A percentile compares a stretch with the other conserved stretches of the same genome.
Evolutionary conservation across 2,113 vertebrate species (phyloP).

Genomic region (Thalassarche chlororhynchos): DNA sequence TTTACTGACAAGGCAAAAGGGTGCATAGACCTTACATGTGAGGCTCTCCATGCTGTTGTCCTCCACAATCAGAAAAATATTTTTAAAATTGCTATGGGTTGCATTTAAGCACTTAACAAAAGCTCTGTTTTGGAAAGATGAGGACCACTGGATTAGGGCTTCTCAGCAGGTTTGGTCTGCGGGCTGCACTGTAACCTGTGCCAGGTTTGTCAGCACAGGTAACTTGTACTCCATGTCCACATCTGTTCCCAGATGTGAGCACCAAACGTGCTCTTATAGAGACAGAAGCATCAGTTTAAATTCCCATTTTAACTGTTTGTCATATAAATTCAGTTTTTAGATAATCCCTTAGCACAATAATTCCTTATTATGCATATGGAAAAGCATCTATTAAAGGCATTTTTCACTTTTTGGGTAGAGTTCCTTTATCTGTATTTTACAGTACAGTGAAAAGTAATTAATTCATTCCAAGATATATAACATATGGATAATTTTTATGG

Average conservation of each 20-base stretch:
- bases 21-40: fast-evolving
- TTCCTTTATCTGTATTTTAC: constrained; percentile 55
- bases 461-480: constrained; percentile 33
- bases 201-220: not conserved
- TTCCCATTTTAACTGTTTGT: not conserved
- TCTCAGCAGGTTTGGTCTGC: not conserved
- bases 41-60: not conserved
- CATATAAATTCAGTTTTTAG: constrained; percentile 5
- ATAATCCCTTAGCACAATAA: constrained; percentile 26
- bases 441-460: constrained; percentile 48
- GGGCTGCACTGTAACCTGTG: too few species aligned
- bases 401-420: constrained; percentile 41
- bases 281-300: not conserved
- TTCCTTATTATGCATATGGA: constrained; percentile 23
- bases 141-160: not conserved
- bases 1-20: not conserved
- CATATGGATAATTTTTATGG: constrained; percentile 43
- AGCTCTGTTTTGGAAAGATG: not conserved
- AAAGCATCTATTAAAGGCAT: not conserved
- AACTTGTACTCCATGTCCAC: not conserved
- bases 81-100: not conserved
- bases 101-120: not conserved
- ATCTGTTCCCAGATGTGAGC: not conserved
- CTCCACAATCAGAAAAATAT: not conserved
- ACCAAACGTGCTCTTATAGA: not conserved